Evolutionary conservation across 37 sponge, comb jelly and placozoan genomes (phyloP), one percentile per base, ranked within the genome.

Genomic region (Ephydatia muelleri): DNA sequence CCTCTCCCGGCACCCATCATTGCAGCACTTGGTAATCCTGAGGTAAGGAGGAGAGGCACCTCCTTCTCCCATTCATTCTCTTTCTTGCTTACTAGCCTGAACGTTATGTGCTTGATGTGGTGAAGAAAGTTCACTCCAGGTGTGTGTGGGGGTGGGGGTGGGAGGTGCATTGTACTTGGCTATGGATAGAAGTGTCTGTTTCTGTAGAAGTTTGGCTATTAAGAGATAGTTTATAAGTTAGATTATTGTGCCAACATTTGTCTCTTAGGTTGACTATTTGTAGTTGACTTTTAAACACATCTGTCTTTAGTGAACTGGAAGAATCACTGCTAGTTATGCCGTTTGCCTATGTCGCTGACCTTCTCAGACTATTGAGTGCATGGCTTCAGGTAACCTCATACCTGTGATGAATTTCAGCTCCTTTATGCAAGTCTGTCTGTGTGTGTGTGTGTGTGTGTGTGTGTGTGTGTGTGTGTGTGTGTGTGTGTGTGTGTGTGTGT

Each of bases 261-360:
- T n/a, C n/a, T n/a, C n/a, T n/a, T n/a, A n/a, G n/a, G n/a, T n/a
- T n/a, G n/a, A n/a, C n/a, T n/a, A n/a, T n/a, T n/a, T n/a, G n/a
- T n/a, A n/a, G n/a, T 43, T 43, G 43, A 43, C 43, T 21, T 19
- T 57, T 22, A 26, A 75, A 8, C 31, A 8, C 11, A 16, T 82
- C 31, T 86, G 27, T 8, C 16, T 29, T n/a, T 49, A 96, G 96
- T 85, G 98, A 95, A 48, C 75, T 95, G 38, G 98, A 97, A 39
- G 96, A 95, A 71, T 83, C 93, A 6, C 84, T 97, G 23, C 88
- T 97, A 27, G 94, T 97, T 33, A 82, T 97, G 86, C 95, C 98
- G 8, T 97, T 97, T 81, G 65, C 75, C 33, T 76, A 94, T 28
- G 86, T 94, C 22, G 29, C 64, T n/a, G 84, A 84, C 65, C 76